Evolutionary conservation across 1,140 invertebrate genomes (phyloP), one percentile per base, ranked within the genome.

Genomic region (Odontomachus brunneus): DNA sequence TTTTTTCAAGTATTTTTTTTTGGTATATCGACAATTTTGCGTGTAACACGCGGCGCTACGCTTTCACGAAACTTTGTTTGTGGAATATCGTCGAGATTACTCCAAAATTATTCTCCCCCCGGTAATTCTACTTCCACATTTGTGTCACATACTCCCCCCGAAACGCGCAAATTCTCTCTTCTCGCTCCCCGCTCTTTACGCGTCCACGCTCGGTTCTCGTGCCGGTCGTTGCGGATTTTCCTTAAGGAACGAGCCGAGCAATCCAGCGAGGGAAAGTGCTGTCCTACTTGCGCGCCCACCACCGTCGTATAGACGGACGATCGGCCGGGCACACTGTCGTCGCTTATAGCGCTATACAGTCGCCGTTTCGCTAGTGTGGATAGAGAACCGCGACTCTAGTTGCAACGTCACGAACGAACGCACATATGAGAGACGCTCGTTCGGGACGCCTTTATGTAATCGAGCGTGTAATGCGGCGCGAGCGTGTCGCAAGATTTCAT

Each of bases 401-500:
- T 65, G 71, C 26, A 76, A 48, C 72, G 75, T 69, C 62, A 69
- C 48, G 55, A 62, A 71, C 67, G 29, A 82, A 69, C 66, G 48
- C 75, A 81, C 75, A 38, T 81, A 84, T 60, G 59, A 51, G 83
- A 71, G 26, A 53, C 55, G 60, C 66, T 80, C 75, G 55, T 69
- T 74, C 26, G 29, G 60, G 44, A 82, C 51, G 59, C 48, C 38
- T 84, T 84, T 84, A 84, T 82, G 83, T 82, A 82, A 84, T 84
- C 83, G 62, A 74, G 53, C 82, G 65, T 84, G 65, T 81, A 84
- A 84, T 57, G 44, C 62, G 51, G 75, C 75, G 75, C 48, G 49
- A 75, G 63, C 71, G 63, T 84, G 83, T 84, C 62, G 83, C 83
- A 84, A 84, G 80, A 53, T 82, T 84, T 84, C 80, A 84, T 84